Percentiles rank a stretch among this genome's conserved stretches.
Evolutionary conservation across 2,113 vertebrate genomes (phyloP).

Genomic region (Apteryx owenii): DNA sequence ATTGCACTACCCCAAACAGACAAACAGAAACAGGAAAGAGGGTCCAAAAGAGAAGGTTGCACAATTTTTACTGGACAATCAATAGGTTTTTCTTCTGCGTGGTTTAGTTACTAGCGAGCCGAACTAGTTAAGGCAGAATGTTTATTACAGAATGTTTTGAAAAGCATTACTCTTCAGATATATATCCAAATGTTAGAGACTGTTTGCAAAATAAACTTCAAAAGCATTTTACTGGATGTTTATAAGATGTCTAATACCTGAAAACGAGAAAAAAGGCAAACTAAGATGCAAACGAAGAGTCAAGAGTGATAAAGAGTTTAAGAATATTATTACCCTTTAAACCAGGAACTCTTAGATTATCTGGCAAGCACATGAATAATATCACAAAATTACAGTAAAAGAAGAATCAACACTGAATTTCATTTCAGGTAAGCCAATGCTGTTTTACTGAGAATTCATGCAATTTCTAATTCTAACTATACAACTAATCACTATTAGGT

Average conservation of each 20-base stretch:
- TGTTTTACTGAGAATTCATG: not conserved
- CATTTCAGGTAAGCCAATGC: not conserved
- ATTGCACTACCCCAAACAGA: not conserved
- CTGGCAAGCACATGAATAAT: not conserved
- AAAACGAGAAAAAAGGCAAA: not conserved
- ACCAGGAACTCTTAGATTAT: not conserved
- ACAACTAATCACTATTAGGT: not conserved
- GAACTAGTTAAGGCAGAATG: not conserved
- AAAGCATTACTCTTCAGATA: not conserved
- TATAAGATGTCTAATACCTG: not conserved
- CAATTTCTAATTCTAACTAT: not conserved
- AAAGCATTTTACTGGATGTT: not conserved
- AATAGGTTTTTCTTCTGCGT: too few relatives aligned
- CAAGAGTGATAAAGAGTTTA: not conserved
- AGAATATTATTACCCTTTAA: not conserved
- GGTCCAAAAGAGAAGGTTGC: not conserved
- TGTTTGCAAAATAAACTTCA: not conserved
- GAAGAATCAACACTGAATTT: not conserved
- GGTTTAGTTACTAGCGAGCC: not conserved
- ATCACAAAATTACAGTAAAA: not conserved
- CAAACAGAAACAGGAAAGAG: not conserved
- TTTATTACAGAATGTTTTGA: not conserved
- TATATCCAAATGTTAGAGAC: not conserved
- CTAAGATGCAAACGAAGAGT: not conserved
- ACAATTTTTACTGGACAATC: not conserved